Evolutionary conservation across 1,140 invertebrate genomes (phyloP).

Genomic region (Pomacea maculata): DNA sequence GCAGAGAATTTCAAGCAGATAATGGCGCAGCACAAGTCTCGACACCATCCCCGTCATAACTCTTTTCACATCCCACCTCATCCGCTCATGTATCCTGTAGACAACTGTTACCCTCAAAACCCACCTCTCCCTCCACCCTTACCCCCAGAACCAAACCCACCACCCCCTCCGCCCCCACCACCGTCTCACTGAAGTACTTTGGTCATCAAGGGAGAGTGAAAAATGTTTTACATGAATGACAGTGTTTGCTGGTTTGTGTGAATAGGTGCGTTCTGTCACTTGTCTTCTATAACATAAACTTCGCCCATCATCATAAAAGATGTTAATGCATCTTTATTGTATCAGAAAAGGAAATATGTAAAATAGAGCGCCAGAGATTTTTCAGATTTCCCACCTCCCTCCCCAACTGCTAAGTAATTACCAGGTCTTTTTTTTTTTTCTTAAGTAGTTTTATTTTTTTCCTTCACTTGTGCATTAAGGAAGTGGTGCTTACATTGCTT

Average conservation of each 20-base stretch:
- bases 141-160: conserved; percentile 6
- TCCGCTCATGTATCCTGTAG: conserved; percentile 2
- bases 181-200: conserved; percentile 5
- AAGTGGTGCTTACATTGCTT: no score
- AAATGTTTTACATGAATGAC: neutral
- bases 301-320: no score
- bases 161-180: conserved; percentile 9
- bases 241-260: neutral
- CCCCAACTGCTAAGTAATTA: no score
- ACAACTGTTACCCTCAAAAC: neutral
- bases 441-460: no score
- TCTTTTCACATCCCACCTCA: conserved; percentile 7
- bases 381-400: no score
- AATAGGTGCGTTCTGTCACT: neutral
- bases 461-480: no score
- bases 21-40: conserved; percentile 30
- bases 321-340: no score
- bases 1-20: conserved; percentile 32
- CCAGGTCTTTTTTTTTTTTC: no score
- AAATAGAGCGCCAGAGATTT: no score
- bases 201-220: neutral
- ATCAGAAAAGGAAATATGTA: no score
- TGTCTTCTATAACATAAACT: no score
- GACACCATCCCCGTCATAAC: conserved; percentile 10
- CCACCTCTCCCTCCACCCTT: conserved; percentile 16